These are phyloP conservation scores for Gallinago paraguaiae DNA, from an alignment of 2,113 vertebrate species.

Conservation along the genomic window DNA sequence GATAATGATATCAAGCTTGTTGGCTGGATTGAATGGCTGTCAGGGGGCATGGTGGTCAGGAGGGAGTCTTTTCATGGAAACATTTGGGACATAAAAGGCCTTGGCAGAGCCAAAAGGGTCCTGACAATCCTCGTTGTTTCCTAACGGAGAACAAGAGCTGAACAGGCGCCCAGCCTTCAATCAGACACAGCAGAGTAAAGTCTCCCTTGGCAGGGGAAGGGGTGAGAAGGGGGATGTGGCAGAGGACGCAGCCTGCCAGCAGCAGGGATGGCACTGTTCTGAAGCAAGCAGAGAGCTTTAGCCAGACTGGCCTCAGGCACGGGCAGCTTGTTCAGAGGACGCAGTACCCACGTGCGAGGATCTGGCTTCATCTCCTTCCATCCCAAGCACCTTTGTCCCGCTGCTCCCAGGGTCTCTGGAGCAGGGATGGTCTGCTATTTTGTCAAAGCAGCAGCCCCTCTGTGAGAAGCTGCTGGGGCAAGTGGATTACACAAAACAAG, in stretches of 20 bases:
- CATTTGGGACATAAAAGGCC: slow-evolving; percentile 49
- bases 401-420: not conserved
- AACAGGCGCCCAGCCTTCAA: not conserved
- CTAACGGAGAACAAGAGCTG: slow-evolving; percentile 21
- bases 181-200: fast-evolving
- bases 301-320: not conserved
- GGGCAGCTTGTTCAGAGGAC: not conserved
- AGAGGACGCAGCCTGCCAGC: slow-evolving; percentile 4
- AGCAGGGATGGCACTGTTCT: not conserved
- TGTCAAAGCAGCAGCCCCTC: not conserved
- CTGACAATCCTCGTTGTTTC: not conserved
- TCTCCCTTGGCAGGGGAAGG: not conserved
- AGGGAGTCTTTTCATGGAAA: slow-evolving; percentile 60
- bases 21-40: slow-evolving; percentile 49
- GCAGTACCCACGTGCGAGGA: fast-evolving
- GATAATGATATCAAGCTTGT: slow-evolving; percentile 73
- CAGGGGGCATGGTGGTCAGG: slow-evolving; percentile 24
- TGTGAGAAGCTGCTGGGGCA: not conserved
- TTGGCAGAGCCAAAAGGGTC: slow-evolving; percentile 54
- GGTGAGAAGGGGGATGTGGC: not conserved
- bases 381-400: fast-evolving
- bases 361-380: not conserved
- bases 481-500: not conserved
- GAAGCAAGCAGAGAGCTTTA: not conserved
- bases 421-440: not conserved